Base-by-base conservation (phyloP, 2,113 vertebrate species). In the Pluvialis apricaria region DNA sequence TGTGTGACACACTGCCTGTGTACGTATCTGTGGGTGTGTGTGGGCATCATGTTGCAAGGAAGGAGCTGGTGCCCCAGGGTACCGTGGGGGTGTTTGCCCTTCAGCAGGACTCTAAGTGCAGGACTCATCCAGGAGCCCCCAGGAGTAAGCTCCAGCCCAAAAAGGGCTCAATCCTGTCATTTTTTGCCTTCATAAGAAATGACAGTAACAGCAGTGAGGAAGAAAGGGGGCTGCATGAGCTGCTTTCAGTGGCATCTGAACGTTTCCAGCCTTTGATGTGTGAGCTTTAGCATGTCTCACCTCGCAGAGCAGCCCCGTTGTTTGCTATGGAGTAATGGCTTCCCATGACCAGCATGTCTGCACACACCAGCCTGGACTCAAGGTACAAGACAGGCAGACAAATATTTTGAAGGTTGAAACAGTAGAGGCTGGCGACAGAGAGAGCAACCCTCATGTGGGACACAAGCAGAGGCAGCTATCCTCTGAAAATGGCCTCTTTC, bases 301-400 rank as follows among this genome's bases (percentile, higher is more conserved):
- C 47, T 61, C 2, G 0, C 34, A 34, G 42, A 44, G 25, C 6
- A 2, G 42, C 49, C 52, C 54, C 0, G 0, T 36, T 47, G 61
- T 10, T 66, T 1, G 3, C 38, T 28, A 2, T 1, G 14, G n/a
- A 76, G 70, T 5, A 29, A 34, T 0, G 2, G 36, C 70, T 57
- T 76, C 62, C 54, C 42, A 45, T 8, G 0, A 31, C 14, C 19
- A 58, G 51, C 36, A 21, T 0, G 0, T 54, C 18, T 57, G 16
- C 31, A 16, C 1, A 0, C 2, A 2, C 34, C 2, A 2, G 31
- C 19, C 49, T 51, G 60, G 28, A 13, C 28, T 45, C 2, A 1
- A 62, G 28, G 28, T n/a, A 15, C 0, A 3, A 64, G 34, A 38
- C 22, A 17, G n/a, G 34, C 21, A 61, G 52, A 42, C 18, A 68